Evolutionary conservation across 2,113 vertebrate genomes (phyloP).

Genomic region (Aplodontia rufa): DNA sequence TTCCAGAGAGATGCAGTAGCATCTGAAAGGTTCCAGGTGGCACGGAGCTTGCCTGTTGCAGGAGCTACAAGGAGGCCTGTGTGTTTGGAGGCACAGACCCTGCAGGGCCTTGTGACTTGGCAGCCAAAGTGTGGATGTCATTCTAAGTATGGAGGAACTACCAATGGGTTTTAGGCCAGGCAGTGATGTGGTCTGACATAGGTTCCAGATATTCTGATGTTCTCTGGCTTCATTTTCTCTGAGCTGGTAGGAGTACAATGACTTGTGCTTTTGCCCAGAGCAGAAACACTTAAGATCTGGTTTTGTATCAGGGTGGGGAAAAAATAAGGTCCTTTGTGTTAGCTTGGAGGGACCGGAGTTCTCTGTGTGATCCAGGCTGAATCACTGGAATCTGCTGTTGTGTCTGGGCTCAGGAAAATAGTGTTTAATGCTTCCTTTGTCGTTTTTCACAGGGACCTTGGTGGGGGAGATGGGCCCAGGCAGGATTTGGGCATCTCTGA

Average conservation of each 20-base stretch:
- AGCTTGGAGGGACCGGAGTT: background rate
- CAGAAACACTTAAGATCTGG: background rate
- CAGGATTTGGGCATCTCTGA: background rate
- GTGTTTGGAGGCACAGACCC: background rate
- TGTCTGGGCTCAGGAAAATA: background rate
- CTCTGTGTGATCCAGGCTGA: background rate
- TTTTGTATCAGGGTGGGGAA: background rate
- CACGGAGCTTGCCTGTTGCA: background rate
- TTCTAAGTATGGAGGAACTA: accelerated
- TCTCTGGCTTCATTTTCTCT: background rate
- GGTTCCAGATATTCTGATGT: background rate
- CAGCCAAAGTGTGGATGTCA: background rate
- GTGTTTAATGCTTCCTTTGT: background rate
- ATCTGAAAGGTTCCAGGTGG: background rate
- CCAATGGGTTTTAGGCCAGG: background rate
- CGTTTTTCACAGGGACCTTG: background rate
- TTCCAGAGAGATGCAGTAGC: background rate
- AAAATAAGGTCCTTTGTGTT: background rate
- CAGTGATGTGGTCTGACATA: background rate
- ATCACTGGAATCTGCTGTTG: background rate
- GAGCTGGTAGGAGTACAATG: background rate
- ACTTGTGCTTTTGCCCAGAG: background rate
- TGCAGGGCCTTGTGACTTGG: background rate
- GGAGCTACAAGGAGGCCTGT: background rate
- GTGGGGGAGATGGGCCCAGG: background rate